phyloP scores from a whole-genome alignment of 2,113 vertebrate genomes.

The Larimichthys crocea region DNA sequence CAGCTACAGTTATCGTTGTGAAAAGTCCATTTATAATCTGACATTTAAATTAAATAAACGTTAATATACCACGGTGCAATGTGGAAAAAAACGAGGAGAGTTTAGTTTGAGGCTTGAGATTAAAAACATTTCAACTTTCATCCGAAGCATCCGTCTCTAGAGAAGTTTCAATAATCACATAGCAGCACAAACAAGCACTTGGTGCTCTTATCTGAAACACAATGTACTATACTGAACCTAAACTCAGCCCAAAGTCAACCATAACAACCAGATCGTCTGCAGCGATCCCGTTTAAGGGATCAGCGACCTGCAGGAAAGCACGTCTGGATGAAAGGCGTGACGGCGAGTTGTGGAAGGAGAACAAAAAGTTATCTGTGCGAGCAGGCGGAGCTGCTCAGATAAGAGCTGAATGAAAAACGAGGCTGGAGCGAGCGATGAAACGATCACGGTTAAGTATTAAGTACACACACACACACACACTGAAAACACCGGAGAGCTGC shows the following conservation, averaged over 20 bases:
- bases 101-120: neutral
- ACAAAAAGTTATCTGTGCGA: constrained; percentile 38
- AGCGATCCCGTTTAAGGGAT: neutral
- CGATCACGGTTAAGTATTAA: neutral
- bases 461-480: constrained; percentile 7
- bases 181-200: constrained; percentile 15
- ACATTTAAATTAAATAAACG: neutral
- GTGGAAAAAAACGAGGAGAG: neutral
- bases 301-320: constrained; percentile 5
- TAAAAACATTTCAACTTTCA: neutral
- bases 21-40: neutral
- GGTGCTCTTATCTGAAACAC: neutral
- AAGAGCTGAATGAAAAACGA: constrained; percentile 20
- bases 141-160: neutral
- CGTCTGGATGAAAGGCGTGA: constrained; percentile 19
- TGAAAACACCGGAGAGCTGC: neutral
- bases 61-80: neutral
- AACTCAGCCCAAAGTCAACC: constrained; percentile 2
- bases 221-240: neutral
- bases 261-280: neutral
- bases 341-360: neutral
- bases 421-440: neutral
- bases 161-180: constrained; percentile 9
- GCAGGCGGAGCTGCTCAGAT: constrained; percentile 29
- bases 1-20: too few species aligned